phyloP scores from a whole-genome alignment of 2,113 vertebrate species.

The Helogale parvula region DNA sequence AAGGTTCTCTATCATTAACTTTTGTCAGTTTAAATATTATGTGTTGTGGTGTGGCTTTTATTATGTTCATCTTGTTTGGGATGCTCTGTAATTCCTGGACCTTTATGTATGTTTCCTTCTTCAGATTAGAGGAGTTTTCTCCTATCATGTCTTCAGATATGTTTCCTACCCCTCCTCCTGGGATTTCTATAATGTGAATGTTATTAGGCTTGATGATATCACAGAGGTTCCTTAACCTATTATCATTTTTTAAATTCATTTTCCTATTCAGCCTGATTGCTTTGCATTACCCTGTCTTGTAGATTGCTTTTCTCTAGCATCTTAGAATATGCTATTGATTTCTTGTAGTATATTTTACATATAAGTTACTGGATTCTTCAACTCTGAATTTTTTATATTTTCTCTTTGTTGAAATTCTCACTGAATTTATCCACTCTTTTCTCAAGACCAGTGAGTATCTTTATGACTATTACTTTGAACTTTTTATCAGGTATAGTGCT shows the following conservation, averaged over 20 bases:
- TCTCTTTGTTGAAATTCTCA: neutral
- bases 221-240: neutral
- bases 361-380: neutral
- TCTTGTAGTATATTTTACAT: neutral
- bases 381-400: neutral
- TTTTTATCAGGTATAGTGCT: neutral
- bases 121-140: neutral
- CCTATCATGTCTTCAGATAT: neutral
- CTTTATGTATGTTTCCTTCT: neutral
- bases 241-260: neutral
- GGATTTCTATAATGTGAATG: neutral
- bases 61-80: neutral
- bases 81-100: neutral
- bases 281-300: neutral
- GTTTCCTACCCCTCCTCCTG: neutral
- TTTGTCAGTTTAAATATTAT: neutral
- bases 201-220: neutral
- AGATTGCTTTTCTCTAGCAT: neutral
- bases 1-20: neutral
- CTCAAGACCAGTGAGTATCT: neutral
- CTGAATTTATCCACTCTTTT: neutral
- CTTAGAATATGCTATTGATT: neutral
- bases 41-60: neutral
- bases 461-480: neutral
- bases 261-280: neutral